Percentiles rank a stretch among this genome's conserved stretches.
Evolutionary conservation across 2,888 invertebrate species (phyloP).

Genomic region (Nymphalis c-album): DNA sequence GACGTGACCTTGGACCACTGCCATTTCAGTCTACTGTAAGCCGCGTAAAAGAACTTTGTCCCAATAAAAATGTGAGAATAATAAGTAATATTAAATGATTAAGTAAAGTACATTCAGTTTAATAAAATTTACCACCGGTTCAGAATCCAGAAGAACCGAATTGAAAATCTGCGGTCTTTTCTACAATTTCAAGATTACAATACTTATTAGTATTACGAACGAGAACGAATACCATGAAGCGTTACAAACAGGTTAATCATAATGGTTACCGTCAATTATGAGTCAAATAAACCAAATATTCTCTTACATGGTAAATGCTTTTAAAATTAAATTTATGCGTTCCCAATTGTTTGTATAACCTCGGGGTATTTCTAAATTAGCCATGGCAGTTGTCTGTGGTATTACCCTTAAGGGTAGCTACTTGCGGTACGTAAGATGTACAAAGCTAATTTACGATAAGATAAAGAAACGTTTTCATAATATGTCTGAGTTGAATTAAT

Average conservation of each 20-base stretch:
- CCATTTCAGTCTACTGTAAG: too few relatives aligned
- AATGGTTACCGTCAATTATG: background rate
- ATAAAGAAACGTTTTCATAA: background rate
- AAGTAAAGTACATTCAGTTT: too few relatives aligned
- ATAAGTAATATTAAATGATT: too few relatives aligned
- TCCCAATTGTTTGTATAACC: background rate
- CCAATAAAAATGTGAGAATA: too few relatives aligned
- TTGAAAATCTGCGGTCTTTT: too few relatives aligned
- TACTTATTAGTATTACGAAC: too few relatives aligned
- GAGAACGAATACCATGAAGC: too few relatives aligned
- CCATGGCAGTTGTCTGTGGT: background rate
- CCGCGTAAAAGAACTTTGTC: too few relatives aligned
- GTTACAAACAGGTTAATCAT: background rate
- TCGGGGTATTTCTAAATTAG: background rate
- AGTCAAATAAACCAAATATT: background rate
- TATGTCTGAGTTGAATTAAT: background rate
- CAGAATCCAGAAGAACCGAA: too few relatives aligned
- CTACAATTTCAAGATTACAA: background rate
- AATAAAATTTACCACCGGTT: too few relatives aligned
- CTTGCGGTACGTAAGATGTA: background rate
- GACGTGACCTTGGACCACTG: too few relatives aligned
- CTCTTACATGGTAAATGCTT: background rate
- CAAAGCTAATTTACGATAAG: background rate
- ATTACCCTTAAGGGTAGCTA: background rate
- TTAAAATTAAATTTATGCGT: slow-evolving; percentile 5